Base-by-base conservation (phyloP, 2,797 vertebrate genomes). In the Melanotaenia boesemani region DNA sequence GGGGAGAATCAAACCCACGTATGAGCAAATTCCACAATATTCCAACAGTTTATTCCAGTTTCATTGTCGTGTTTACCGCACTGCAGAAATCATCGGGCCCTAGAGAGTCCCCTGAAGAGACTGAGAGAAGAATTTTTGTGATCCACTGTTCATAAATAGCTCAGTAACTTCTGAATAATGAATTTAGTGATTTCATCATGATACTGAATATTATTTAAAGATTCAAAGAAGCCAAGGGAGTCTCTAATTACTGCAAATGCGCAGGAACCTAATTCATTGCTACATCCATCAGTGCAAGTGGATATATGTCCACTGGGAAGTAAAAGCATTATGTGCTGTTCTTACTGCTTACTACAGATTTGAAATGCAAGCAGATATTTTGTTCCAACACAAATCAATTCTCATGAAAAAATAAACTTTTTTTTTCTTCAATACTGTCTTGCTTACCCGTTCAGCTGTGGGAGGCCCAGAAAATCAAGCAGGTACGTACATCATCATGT, bases 401-500 rank as follows among this genome's bases (percentile, higher is more conserved):
- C 2, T 13, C 10, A 34, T 1, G 0, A 16, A 13, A 30, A 62
- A 22, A 76, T 63, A 66, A 32, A 72, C 39, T 28, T 5, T 13
- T 13, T 44, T 63, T 5, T 65, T 41, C 3, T 68, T 50, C 57
- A 56, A 54, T 36, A 12, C 20, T 87, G 30, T 84, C 9, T 63
- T 76, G 79, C 74, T 34, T 8, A 50, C 55, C 54, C 81, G 83
- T 89, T 74, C 84, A 99, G 98, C 95, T 99, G 69, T 99, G 98
- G 98, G 96, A 96, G 74, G 98, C 98, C 73, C 98, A 99, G 90
- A 99, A 99, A 93, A 96, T 99, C 90, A 99, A 97, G 85, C 98
- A 99, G 97, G 98, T 99, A 94, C 95, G 93, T 87, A 62, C 12
- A 0, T 26, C 16, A 13, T 41, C 24, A 0, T 34, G 30, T 36